Evolutionary conservation across 2,113 vertebrate species (phyloP).

Genomic region (Nibea coibor): DNA sequence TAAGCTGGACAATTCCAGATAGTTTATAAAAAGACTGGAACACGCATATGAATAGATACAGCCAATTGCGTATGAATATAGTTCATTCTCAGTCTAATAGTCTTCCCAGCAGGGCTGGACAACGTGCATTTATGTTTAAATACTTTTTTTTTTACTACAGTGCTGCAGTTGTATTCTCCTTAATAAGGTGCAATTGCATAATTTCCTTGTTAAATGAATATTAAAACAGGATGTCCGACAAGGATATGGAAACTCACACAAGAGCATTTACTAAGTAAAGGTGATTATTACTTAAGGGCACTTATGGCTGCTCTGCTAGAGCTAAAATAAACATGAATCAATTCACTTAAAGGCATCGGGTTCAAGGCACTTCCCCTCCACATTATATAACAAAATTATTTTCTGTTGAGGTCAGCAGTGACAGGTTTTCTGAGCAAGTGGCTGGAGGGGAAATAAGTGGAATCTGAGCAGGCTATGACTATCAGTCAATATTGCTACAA

Average conservation of each 20-base stretch:
- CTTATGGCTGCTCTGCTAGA: not conserved
- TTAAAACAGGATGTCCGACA: not conserved
- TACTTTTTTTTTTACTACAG: not conserved
- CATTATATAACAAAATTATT: not conserved
- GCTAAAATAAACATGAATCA: not conserved
- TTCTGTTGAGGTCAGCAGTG: not conserved
- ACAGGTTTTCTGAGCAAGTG: conserved; percentile 1
- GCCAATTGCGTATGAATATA: conserved; percentile 26
- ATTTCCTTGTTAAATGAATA: conserved; percentile 6
- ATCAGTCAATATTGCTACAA: conserved; percentile 32
- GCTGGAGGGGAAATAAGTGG: not conserved
- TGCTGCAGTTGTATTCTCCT: not conserved
- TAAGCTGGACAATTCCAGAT: conserved; percentile 45
- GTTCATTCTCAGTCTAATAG: conserved; percentile 16
- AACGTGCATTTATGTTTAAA: not conserved
- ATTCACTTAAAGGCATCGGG: not conserved
- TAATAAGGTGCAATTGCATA: not conserved
- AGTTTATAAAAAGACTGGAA: conserved; percentile 54
- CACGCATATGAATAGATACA: conserved; percentile 32
- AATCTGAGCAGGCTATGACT: not conserved
- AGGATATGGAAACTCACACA: not conserved
- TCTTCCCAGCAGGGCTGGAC: not conserved
- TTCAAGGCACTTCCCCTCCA: not conserved
- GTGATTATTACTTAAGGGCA: not conserved
- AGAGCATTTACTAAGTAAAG: not conserved